Evolutionary conservation across 2,888 invertebrate species (phyloP), one percentile per base, ranked within the genome.

Genomic region (Phalangium opilio): DNA sequence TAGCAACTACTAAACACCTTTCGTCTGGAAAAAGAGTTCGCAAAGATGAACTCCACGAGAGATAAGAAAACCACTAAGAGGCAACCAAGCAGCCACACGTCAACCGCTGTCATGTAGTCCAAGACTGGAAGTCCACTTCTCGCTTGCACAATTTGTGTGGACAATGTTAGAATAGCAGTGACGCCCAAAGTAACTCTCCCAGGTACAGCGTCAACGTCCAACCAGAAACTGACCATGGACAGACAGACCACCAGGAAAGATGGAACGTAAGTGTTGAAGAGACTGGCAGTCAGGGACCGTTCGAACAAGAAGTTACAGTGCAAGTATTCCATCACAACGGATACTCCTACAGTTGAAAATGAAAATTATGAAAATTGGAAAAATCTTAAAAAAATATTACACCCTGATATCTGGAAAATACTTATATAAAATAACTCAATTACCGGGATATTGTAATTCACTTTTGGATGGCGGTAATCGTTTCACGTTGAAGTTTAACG

Each of bases 101-200:
- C 49, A 45, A 49, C 46, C 3, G 49, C 49, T 17, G 42, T 49
- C 18, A 49, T n/a, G 15, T 49, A 49, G 27, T 45, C 46, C 4
- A 46, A 41, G 2, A 46, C 43, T 2, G 49, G 49, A 14, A 49
- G 41, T 4, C 8, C 27, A 27, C 27, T 27, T 27, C 27, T 27
- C 4, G 27, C 27, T 27, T 27, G 27, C 27, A 27, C 27, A 27
- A 27, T 27, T 27, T 27, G 27, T 8, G 27, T 27, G 4, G 47
- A 50, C 10, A 50, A 44, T 3, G 50, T 50, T 5, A 50, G 41
- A 3, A 50, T 36, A 3, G 50, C 47, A 0, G 50, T 50, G 36
- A 50, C 43, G 35, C 50, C 49, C 32, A 53, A 44, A 1, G 51
- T 48, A 17, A 51, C 51, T 39, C 53, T 49, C 7, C 45, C 53